Base-by-base conservation (phyloP, 2,888 invertebrate species). In the Chouioia cunea region DNA sequence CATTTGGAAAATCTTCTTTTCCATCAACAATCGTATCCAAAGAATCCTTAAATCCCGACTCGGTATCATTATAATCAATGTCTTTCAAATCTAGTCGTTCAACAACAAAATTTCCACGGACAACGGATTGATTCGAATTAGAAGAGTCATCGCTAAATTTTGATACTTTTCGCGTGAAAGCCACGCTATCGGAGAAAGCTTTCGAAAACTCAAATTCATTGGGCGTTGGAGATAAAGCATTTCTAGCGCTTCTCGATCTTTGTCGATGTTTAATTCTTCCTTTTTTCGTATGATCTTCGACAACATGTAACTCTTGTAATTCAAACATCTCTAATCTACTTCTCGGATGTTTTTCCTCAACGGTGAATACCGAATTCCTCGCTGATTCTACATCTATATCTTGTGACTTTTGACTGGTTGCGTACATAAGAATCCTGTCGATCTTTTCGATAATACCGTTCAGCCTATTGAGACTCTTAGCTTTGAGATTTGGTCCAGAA, bases 371-470 rank as follows among this genome's bases (percentile, higher is more conserved):
- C 12, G 66, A 50, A 14, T 66, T 48, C 4, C 54, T 16, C 6
- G 54, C 71, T 0, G 65, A 65, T 27, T 81, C 81, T n/a, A 79
- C 18, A 43, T 81, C 79, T 8, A 76, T 73, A 1, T 76, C 74
- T 4, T 79, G 77, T 1, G 74, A 74, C 10, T 70, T 72, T 1
- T 71, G 71, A 43, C 68, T 74, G 2, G 81, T 79, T 0, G 78
- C 78, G 53, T 81, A 82, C 46, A 80, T 79, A 12, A 84, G 72
- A 43, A 84, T 84, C 20, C 76, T 77, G 46, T 84, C 84, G 22
- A 84, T 84, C 27, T 83, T 84, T 47, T 83, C 82, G 18, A 84
- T 84, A 8, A 84, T 84, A 27, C 76, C 79, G 18, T 79, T 81
- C 44, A 84, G 75, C 62, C 80, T 77, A 56, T 72, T 79, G 15